Conservation (phyloP, 2,113 vertebrate species). For the Poeciliopsis retropinna region DNA sequence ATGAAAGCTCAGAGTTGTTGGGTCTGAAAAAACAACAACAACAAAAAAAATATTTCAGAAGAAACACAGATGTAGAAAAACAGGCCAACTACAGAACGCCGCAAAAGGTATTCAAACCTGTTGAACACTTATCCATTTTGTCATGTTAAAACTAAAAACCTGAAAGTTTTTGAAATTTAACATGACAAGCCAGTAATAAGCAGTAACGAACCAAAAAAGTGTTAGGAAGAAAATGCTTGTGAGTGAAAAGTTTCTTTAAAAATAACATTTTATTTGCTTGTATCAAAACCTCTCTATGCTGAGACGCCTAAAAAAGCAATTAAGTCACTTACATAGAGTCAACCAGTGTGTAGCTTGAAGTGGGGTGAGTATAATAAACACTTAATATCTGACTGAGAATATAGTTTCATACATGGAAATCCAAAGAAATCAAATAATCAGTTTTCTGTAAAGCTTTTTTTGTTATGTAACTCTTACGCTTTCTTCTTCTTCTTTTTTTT, state of each 20-base stretch:
- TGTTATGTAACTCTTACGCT: constrained; percentile 4
- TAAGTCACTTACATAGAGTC: no score
- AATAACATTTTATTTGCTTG: no score
- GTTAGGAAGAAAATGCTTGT: neutral
- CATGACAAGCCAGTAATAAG: neutral
- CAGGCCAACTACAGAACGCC: neutral
- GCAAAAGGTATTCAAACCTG: neutral
- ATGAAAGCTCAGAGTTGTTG: neutral
- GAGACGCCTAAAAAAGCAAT: neutral
- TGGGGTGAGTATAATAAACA: no score
- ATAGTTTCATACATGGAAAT: neutral
- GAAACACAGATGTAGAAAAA: constrained; percentile 8
- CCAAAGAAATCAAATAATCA: neutral
- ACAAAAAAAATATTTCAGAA: neutral
- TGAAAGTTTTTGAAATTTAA: neutral
- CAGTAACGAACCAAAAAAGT: no score
- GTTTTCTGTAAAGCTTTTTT: neutral
- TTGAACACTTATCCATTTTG: neutral
- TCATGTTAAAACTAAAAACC: neutral
- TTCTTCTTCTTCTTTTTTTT: constrained; percentile 9
- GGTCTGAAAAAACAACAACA: neutral
- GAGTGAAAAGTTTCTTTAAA: neutral
- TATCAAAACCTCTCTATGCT: neutral
- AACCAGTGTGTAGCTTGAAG: no score
- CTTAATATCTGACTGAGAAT: no score